Conservation (phyloP, 2,113 vertebrate species). For the Pongo abelii region DNA sequence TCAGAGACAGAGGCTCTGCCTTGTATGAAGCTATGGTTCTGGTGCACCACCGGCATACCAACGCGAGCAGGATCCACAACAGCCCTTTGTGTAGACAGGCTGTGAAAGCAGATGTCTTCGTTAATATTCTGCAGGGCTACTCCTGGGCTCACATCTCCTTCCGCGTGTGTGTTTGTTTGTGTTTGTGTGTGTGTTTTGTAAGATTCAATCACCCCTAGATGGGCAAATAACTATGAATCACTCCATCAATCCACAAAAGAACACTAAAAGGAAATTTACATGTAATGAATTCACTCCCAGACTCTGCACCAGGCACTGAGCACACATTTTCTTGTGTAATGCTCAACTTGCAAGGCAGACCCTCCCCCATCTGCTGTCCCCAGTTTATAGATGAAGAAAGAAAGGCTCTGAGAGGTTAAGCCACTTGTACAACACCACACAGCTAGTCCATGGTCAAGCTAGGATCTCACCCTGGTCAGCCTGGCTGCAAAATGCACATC, state of each 20-base stretch:
- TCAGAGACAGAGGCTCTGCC: neutral
- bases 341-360: neutral
- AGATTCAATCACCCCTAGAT: neutral
- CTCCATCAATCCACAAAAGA: constrained; percentile 10
- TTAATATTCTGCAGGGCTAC: constrained; percentile 32
- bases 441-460: too few relatives aligned
- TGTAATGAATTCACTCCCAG: neutral
- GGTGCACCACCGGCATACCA: neutral
- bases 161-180: neutral
- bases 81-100: neutral
- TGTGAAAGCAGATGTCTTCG: constrained; percentile 47
- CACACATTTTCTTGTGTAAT: neutral
- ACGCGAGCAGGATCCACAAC: neutral
- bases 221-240: constrained; percentile 8
- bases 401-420: neutral
- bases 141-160: neutral
- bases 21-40: neutral
- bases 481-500: neutral
- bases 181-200: neutral
- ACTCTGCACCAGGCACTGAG: neutral
- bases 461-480: neutral
- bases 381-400: neutral
- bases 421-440: neutral
- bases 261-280: neutral
- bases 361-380: neutral